These are phyloP conservation scores for Acanthiza pusilla DNA, from an alignment of 2,797 vertebrate species.

Conservation along the genomic window DNA sequence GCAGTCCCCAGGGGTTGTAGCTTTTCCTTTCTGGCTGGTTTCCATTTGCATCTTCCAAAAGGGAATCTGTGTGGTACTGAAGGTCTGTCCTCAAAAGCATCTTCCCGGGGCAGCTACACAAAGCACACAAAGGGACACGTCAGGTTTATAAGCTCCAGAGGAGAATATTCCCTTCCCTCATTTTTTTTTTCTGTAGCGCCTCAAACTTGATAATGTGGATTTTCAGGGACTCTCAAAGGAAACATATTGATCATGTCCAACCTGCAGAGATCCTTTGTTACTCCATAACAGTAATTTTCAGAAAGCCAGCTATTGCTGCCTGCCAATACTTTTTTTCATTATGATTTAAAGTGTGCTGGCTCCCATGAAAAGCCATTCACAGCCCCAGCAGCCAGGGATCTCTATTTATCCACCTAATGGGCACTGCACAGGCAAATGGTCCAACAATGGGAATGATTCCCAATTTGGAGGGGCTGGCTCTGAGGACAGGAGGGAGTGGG, in stretches of 20 bases:
- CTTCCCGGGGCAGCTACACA: slow-evolving; percentile 44
- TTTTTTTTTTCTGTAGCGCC: not conserved
- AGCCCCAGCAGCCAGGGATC: not conserved
- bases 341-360: not conserved
- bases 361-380: not conserved
- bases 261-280: slow-evolving; percentile 36
- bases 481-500: not conserved
- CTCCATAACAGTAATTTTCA: not conserved
- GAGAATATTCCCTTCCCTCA: not conserved
- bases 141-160: not conserved
- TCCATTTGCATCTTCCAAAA: slow-evolving; percentile 49
- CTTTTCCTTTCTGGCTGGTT: slow-evolving; percentile 59
- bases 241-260: not conserved
- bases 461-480: not conserved
- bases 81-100: slow-evolving; percentile 59
- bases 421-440: not conserved
- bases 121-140: not conserved
- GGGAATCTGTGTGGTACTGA: slow-evolving; percentile 36
- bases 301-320: not conserved
- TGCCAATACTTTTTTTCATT: slow-evolving; percentile 29
- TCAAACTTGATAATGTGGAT: not conserved
- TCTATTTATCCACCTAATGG: not conserved
- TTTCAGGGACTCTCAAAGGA: slow-evolving; percentile 21
- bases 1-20: slow-evolving; percentile 77
- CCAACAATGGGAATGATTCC: not conserved